Base-by-base conservation (phyloP, 2,888 invertebrate genomes). In the Hydriomena furcata region DNA sequence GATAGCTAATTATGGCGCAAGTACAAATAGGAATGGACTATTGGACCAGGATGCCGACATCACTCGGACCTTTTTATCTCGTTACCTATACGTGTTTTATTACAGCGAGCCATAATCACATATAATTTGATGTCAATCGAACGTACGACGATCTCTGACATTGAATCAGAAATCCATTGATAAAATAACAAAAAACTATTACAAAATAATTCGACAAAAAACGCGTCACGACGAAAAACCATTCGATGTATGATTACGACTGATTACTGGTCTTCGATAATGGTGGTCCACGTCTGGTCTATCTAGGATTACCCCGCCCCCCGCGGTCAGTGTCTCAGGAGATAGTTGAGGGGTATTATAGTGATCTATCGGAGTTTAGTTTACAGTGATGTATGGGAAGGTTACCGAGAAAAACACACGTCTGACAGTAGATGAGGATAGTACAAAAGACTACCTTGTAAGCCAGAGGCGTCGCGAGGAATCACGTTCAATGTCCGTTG, bases 381-480 rank as follows among this genome's bases (percentile, higher is more conserved):
- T 32, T 58, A 58, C 25, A 61, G 37, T 68, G 65, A 68, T 63
- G 60, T 65, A 61, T 70, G 67, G 63, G 77, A 82, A 84, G 79
- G 82, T 82, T 82, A 81, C 73, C 58, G 64, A 64, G 73, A 78
- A 81, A 79, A 82, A 82, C 80, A 80, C 57, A 68, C 63, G 74
- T 69, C 82, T 78, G 82, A 80, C 81, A 79, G 58, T 49, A 77
- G 73, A 75, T 83, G 85, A 84, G 76, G 83, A 71, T 73, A 71
- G 66, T 70, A 86, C 83, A 87, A 87, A 88, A 85, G 87, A 77
- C 84, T 86, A 84, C 88, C 88, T 88, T 84, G 84, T 79, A 71
- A 82, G 83, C 84, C 78, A 79, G 77, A 80, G 70, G 73, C 86
- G 79, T 87, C 82, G 78, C 76, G 73, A 78, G 62, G 65, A 73